These are phyloP conservation scores for Microctonus aethiopoides DNA, from an alignment of 2,888 invertebrate genomes.

Conservation along the genomic window DNA sequence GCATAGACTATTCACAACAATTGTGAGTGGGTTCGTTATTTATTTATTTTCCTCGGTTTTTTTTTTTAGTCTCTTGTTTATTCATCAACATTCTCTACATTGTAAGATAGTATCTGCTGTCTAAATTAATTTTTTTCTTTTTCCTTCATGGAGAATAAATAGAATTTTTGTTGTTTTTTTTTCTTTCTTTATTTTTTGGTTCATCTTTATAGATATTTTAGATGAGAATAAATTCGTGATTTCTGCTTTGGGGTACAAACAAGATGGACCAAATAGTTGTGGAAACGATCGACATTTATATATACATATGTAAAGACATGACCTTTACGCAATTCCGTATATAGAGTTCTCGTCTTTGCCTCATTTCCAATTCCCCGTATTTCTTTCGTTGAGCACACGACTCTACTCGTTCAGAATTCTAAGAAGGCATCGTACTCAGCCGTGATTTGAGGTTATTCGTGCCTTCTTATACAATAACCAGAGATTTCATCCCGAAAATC, in stretches of 20 bases:
- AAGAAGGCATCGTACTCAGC: slow-evolving; percentile 19
- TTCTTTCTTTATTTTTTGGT: too few species aligned
- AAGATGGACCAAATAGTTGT: background rate
- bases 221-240: too few species aligned
- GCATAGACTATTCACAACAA: background rate
- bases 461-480: background rate
- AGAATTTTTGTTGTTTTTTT: too few species aligned
- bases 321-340: background rate
- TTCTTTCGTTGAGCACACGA: slow-evolving; percentile 4
- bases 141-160: too few species aligned
- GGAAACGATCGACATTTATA: background rate
- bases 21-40: background rate
- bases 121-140: background rate
- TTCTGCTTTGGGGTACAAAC: background rate
- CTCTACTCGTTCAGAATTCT: slow-evolving; percentile 13
- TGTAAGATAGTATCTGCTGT: too few species aligned
- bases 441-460: slow-evolving; percentile 2
- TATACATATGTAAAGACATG: background rate
- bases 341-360: background rate
- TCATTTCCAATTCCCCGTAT: slow-evolving; percentile 9
- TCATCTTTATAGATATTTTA: too few species aligned
- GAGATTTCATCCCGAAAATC: background rate
- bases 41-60: background rate
- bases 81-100: too few species aligned
- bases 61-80: background rate